Percentiles rank a stretch among this genome's conserved stretches.
Conservation (phyloP, 2,888 invertebrate species). For the Troilus luridus region DNA sequence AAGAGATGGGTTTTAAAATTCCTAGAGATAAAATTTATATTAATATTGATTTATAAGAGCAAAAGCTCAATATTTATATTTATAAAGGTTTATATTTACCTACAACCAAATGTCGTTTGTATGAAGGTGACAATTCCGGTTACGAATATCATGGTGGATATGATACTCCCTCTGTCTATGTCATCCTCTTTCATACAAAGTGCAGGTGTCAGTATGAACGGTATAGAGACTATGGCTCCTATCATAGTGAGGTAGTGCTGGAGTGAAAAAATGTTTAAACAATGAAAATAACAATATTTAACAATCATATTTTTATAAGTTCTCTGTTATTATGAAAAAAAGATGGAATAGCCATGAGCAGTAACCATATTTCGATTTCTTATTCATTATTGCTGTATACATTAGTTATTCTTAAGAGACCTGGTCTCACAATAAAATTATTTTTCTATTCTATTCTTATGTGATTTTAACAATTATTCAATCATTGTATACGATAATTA, state of each 20-base stretch:
- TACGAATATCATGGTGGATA: conserved; percentile 87
- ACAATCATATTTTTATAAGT: not conserved
- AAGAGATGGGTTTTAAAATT: no score
- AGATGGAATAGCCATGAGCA: not conserved
- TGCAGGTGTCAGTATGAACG: conserved; percentile 85
- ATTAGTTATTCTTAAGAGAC: no score
- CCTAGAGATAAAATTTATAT: no score
- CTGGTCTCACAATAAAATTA: no score
- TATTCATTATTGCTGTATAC: no score
- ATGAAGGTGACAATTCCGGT: conserved; percentile 84
- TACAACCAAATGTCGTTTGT: conserved; percentile 82
- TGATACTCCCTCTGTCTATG: conserved; percentile 81
- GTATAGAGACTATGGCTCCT: conserved; percentile 86
- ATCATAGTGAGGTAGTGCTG: conserved; percentile 89
- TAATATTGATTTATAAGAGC: no score
- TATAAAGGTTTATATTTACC: conserved; percentile 69
- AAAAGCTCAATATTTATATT: no score
- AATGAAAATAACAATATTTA: not conserved
- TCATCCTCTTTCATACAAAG: conserved; percentile 84
- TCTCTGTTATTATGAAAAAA: conserved; percentile 30
- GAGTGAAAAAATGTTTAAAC: conserved; percentile 61
- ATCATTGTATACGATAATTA: not conserved
- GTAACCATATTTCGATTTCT: not conserved
- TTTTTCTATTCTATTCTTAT: not conserved
- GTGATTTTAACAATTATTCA: not conserved